These are phyloP conservation scores for Zaprionus ghesquierei DNA, from an alignment of 1,140 invertebrate genomes.

Conservation along the genomic window DNA sequence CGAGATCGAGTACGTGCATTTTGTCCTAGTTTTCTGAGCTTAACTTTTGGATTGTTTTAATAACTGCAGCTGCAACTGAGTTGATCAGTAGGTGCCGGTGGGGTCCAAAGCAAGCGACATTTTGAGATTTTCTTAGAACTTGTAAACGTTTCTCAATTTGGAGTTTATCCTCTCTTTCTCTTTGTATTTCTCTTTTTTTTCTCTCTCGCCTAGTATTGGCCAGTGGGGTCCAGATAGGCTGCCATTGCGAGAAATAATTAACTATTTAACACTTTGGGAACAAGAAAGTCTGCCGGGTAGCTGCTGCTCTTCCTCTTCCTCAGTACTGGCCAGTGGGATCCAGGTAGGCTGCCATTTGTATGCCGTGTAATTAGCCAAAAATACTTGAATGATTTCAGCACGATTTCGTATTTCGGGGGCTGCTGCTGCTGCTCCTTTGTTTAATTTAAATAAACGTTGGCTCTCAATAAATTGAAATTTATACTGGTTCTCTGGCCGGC, in stretches of 20 bases:
- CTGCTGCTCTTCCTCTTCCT: not conserved
- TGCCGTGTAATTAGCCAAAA: slow-evolving; percentile 51
- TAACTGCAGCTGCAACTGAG: not conserved
- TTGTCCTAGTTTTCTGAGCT: slow-evolving; percentile 31
- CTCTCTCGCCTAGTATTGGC: slow-evolving; percentile 65
- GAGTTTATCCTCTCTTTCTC: not conserved
- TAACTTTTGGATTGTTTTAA: not conserved
- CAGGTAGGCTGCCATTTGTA: slow-evolving; percentile 63
- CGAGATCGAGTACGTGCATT: slow-evolving; percentile 66
- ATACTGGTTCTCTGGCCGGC: slow-evolving; percentile 61
- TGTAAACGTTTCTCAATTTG: not conserved
- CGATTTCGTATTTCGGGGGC: slow-evolving; percentile 12
- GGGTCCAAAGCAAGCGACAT: slow-evolving; percentile 78
- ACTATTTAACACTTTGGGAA: not conserved
- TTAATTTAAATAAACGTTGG: slow-evolving; percentile 58
- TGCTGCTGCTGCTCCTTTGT: slow-evolving; percentile 50
- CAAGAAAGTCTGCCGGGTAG: not conserved
- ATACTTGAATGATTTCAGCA: slow-evolving; percentile 68
- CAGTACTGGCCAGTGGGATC: slow-evolving; percentile 81
- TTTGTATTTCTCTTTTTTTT: not conserved
- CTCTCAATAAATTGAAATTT: slow-evolving; percentile 59
- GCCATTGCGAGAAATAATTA: slow-evolving; percentile 39
- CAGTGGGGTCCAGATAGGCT: slow-evolving; percentile 74
- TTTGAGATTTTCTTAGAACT: slow-evolving; percentile 21
- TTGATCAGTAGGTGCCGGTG: slow-evolving; percentile 75